Evolutionary conservation across 2,113 vertebrate species (phyloP), one percentile per base, ranked within the genome.

Genomic region (Synodontis membranacea): DNA sequence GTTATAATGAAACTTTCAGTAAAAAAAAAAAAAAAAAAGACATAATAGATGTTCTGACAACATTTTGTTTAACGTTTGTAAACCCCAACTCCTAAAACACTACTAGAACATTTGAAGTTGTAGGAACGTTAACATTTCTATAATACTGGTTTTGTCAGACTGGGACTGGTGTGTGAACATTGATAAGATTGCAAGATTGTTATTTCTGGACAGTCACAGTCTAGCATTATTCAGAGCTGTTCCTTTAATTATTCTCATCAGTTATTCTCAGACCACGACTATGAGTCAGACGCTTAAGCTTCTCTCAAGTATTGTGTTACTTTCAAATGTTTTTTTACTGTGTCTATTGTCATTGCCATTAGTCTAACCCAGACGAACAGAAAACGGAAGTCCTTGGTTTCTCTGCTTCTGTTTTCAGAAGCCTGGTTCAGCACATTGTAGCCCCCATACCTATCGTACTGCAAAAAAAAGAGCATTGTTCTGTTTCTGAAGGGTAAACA

Each of bases 381-480:
- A 86, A 76, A 70, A 54, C 66, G 84, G 84, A 88, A 88, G 84
- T 58, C 68, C 58, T 68, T 86, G 76, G 76, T 44, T 88, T 88
- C 64, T 88, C 50, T 34, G 39, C 31, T 58, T 9, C 62, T 75
- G 80, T 56, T 75, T 81, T 54, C 56, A 50, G 42, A 78, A 72
- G 7, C 28, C n/a, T 5, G 34, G 70, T 68, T 80, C 62, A 72
- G 76, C 28, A n/a, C 62, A n/a, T 14, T 76, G 70, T 4, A 37
- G 80, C 54, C 75, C 75, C 78, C 3, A 31, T 9, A 14, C 46
- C 25, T 72, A 81, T 88, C 81, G 46, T 83, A 56, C n/a, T 19
- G 14, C 84, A 80, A 54, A 89, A 54, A 89, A 78, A 81, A 70
- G 50, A 68, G 85, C 86, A 90, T 90, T 90, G 89, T 90, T 90